Evolutionary conservation across 2,797 vertebrate genomes (phyloP).

Genomic region (Enteromius fasciolatus): DNA sequence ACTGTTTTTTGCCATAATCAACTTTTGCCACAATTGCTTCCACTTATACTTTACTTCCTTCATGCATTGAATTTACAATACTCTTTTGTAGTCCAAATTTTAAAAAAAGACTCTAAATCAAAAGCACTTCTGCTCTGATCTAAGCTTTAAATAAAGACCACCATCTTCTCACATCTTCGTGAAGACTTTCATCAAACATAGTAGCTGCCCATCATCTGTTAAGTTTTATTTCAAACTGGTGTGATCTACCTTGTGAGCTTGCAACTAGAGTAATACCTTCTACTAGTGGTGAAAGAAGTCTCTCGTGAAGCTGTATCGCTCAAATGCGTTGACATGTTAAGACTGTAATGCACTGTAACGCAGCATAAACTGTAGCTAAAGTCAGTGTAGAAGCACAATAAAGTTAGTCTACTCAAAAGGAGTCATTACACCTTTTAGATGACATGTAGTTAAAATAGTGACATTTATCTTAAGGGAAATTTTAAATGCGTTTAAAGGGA

Average conservation of each 20-base stretch:
- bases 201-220: constrained; percentile 1
- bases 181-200: constrained; percentile 3
- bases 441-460: not conserved
- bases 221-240: constrained; percentile 10
- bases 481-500: not conserved
- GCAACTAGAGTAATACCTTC: constrained; percentile 1
- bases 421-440: not conserved
- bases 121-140: not conserved
- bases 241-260: constrained; percentile 3
- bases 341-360: constrained; percentile 16
- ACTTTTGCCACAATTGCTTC: not conserved
- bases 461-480: not conserved
- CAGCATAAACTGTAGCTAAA: constrained; percentile 12
- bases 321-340: constrained; percentile 4
- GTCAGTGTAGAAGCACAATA: constrained; percentile 1
- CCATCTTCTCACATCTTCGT: not conserved
- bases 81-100: not conserved
- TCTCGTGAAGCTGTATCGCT: constrained; percentile 6
- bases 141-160: not conserved
- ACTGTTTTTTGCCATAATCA: not conserved
- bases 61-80: not conserved
- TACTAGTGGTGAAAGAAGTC: not conserved
- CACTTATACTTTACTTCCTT: not conserved
- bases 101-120: not conserved
- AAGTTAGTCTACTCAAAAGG: not conserved